Percentiles rank a stretch among this genome's conserved stretches.
Evolutionary conservation across 2,888 invertebrate genomes (phyloP).

Genomic region (Orthosia gothica): DNA sequence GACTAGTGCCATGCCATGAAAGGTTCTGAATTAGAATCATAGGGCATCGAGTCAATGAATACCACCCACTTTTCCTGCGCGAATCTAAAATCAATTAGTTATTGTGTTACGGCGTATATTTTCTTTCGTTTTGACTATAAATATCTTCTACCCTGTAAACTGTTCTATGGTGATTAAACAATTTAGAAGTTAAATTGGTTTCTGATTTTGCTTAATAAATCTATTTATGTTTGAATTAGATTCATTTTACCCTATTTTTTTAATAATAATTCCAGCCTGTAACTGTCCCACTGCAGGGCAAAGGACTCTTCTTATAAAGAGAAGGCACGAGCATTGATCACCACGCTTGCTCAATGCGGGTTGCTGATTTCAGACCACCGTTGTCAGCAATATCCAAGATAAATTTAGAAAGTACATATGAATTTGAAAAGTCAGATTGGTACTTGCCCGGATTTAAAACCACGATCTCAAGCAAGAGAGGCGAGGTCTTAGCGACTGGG

Average conservation of each 20-base stretch:
- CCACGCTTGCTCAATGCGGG: too few species aligned
- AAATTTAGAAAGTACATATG: too few species aligned
- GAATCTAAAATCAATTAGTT: conserved; percentile 84
- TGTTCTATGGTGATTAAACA: conserved; percentile 89
- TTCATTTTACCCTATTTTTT: neutral
- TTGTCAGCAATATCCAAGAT: too few species aligned
- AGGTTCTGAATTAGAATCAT: conserved; percentile 91
- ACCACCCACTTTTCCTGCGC: conserved; percentile 91
- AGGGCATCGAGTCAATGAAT: conserved; percentile 90
- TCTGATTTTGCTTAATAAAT: conserved; percentile 48
- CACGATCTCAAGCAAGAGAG: too few species aligned
- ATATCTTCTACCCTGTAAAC: conserved; percentile 85
- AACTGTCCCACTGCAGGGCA: too few species aligned
- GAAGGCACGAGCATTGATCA: too few species aligned
- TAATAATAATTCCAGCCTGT: too few species aligned
- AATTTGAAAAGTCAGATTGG: too few species aligned
- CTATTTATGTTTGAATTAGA: conserved; percentile 21
- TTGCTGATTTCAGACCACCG: too few species aligned
- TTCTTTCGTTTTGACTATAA: conserved; percentile 81
- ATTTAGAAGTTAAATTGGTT: conserved; percentile 80
- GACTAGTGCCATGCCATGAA: conserved; percentile 92
- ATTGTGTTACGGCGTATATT: conserved; percentile 86
- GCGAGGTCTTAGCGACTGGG: too few species aligned
- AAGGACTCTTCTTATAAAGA: too few species aligned
- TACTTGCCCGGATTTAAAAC: too few species aligned